Base-by-base conservation (phyloP, 92 coral and sea anemone genomes). In the Heteractis magnifica region DNA sequence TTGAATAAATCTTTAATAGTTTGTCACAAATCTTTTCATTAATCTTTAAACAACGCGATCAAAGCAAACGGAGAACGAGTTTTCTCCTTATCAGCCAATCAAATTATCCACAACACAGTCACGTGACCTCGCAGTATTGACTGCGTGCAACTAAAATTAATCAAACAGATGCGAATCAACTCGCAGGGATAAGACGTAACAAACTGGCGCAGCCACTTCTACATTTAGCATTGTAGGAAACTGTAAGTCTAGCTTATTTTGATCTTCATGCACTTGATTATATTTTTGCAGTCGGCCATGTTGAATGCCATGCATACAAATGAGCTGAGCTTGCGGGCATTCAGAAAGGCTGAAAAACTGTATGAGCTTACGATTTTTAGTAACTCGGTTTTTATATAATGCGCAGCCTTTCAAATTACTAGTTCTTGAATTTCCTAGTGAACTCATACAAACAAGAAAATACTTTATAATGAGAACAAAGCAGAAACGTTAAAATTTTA, bases 41-140 rank as follows among this genome's bases (percentile, higher is more conserved):
- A 76, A 76, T 76, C 58, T 76, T 76, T 76, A 50, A 76, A 50
- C 79, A 76, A 20, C 58, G 79, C 73, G 79, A 76, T 76, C 79
- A 76, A 76, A 76, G 12, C 79, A 16, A 34, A 34, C 44, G 44
- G 3, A 0, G 44, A 34, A 18, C 79, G 52, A 10, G 19, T 34
- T 76, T 76, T 76, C 8, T n/a, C 18, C 79, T 15, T 6, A 10
- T 10, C 79, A 76, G 65, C 79, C 79, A 76, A 76, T 76, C 79
- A 52, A 52, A 52, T 50, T 8, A 49, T 49, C 51, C 53, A 68
- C 23, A 26, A 26, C 49, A 68, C 18, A 20, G 20, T 62, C 70
- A 62, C 20, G 26, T 62, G 70, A 62, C 70, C 10, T 4, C 7
- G 49, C 10, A 15, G 15, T 68, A 20, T 68, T 26, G 73, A 26